Evolutionary conservation across 2,113 vertebrate genomes (phyloP), one percentile per base, ranked within the genome.

Genomic region (Taurulus bubalis): DNA sequence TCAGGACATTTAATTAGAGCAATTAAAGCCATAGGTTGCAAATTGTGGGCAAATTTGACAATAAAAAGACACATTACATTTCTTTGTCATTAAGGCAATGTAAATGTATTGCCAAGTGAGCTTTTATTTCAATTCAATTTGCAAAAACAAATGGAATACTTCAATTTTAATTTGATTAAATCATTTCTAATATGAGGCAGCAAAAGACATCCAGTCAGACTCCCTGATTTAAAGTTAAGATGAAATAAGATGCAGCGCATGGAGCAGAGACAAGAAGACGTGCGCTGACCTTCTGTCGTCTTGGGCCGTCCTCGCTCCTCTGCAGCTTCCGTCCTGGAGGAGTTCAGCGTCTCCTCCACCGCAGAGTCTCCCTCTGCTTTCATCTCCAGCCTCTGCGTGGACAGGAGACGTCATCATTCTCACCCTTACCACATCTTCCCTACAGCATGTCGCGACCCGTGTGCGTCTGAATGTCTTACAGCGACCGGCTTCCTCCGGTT

Each of bases 401-500:
- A 80, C 40, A 68, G 9, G 6, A 73, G 18, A 82, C 11, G 18
- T 53, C 53, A 40, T 7, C 4, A 60, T 24, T 45, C 12, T 71
- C 36, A 67, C 10, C 42, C 11, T 30, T 11, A 22, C 42, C 65
- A 26, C 63, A 32, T n/a, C 30, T 24, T 24, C 34, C 36, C 20
- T 51, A 22, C 30, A 47, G 24, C 7, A 2, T 18, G n/a, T n/a
- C n/a, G n/a, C n/a, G n/a, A n/a, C n/a, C n/a, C n/a, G n/a, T n/a
- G n/a, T n/a, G n/a, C n/a, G n/a, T n/a, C 0, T 62, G 10, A 4
- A 38, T 77, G 12, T 75, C 95, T 94, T 91, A 97, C 96, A 26
- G 67, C 90, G 22, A 12, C 36, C 14, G 92, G 91, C 65, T 93
- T 94, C 89, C 93, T 96, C 83, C 32, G 95, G 86, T 91, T 89